These are phyloP conservation scores for Lepetodrilus schrolli DNA, from an alignment of 2,888 invertebrate species.

Conservation along the genomic window DNA sequence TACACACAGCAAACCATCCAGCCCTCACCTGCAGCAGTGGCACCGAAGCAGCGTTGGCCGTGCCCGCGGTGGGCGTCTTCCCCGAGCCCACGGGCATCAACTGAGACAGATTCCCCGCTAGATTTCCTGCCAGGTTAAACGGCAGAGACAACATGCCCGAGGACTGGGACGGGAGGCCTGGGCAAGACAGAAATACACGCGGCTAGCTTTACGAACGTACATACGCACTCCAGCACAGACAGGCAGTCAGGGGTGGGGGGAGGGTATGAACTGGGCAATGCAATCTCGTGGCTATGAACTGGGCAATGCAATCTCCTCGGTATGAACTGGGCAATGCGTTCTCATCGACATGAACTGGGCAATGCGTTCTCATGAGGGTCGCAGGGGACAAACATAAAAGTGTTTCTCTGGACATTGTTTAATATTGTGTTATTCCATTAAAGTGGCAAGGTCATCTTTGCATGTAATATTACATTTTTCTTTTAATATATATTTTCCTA, in stretches of 20 bases:
- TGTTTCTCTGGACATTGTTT: background rate
- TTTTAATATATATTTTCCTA: no score
- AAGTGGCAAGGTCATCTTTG: no score
- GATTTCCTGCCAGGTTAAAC: constrained; percentile 64
- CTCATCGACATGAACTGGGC: no score
- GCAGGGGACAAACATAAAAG: no score
- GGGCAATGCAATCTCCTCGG: no score
- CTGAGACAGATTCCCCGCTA: constrained; percentile 65
- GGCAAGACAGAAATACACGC: background rate
- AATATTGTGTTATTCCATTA: no score
- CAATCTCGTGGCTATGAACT: no score
- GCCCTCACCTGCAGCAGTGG: constrained; percentile 67
- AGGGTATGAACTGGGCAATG: background rate
- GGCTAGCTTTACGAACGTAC: background rate
- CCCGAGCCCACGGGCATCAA: constrained; percentile 66
- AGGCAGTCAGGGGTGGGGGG: background rate
- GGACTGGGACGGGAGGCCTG: constrained; percentile 39
- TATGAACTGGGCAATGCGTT: no score
- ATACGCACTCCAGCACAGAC: background rate
- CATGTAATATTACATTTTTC: no score
- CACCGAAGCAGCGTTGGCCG: constrained; percentile 52
- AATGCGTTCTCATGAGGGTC: no score
- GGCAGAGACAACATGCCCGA: constrained; percentile 69
- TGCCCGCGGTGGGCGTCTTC: background rate
- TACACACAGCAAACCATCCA: background rate